Base-by-base conservation (phyloP, 2,797 vertebrate species). In the Nyctalus aviator region DNA sequence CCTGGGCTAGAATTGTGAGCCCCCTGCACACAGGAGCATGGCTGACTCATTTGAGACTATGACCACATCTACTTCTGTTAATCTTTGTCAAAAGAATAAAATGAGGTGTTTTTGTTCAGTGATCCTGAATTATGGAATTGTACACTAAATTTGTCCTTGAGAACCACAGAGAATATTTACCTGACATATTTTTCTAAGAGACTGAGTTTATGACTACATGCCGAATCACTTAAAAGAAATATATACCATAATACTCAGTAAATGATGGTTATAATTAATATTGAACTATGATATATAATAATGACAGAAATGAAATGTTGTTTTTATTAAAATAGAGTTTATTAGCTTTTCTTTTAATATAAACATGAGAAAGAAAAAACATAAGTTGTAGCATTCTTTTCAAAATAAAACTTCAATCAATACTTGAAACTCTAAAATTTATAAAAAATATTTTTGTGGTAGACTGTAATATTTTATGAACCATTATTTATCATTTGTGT, bases 291-390 rank as follows among this genome's bases (percentile, higher is more conserved):
- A 46, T 27, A 32, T 41, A 21, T 59, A 59, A 68, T 78, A 41
- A 85, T 77, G 71, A 72, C 17, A 35, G 50, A 82, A 75, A n/a
- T 75, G 10, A 75, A 75, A 48, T 50, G 72, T n/a, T 95, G 92
- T 96, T 94, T 98, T 98, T 98, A 98, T 98, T 98, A 98, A 98
- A 98, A 98, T 98, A 98, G 97, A 98, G 97, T 98, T 98, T 98
- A 98, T 98, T 98, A 98, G 98, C 97, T 98, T 98, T 98, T 98
- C 96, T 98, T 98, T 98, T 98, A 98, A 98, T 98, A 98, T 98
- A 98, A 98, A 98, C 98, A 98, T 97, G 97, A 98, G 97, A 98
- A 98, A 98, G 97, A 98, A 98, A 98, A 98, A 98, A 97, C 98
- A 55, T 98, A 98, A 98, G 97, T 98, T 97, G 97, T 98, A 98